Percentiles rank a stretch among this genome's conserved stretches.
These are phyloP conservation scores for Zingel zingel DNA, from an alignment of 2,113 vertebrate genomes.

Conservation along the genomic window DNA sequence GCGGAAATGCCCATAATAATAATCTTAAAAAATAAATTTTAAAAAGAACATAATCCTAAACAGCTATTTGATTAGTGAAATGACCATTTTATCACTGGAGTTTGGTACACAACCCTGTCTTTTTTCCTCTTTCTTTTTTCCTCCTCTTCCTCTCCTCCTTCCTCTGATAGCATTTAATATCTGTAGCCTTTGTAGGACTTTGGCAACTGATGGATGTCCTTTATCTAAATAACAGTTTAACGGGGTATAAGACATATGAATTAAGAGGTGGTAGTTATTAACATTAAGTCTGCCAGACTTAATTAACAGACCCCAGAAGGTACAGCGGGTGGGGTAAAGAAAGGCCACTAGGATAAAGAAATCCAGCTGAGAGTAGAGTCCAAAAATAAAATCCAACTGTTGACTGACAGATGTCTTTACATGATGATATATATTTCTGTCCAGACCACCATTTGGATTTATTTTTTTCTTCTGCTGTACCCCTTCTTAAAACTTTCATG, in stretches of 20 bases:
- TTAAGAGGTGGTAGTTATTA: neutral
- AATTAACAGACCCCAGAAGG: neutral
- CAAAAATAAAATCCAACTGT: no score
- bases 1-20: no score
- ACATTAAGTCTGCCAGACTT: no score
- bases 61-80: neutral
- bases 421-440: neutral
- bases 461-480: neutral
- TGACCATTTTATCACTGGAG: neutral
- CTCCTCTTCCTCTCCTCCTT: no score
- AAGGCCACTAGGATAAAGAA: neutral
- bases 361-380: neutral
- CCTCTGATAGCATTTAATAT: no score
- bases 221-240: neutral
- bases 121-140: neutral
- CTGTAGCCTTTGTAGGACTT: neutral
- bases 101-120: neutral
- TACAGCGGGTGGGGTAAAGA: neutral
- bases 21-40: no score
- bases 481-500: neutral
- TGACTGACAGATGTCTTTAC: neutral
- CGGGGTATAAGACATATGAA: neutral
- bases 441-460: neutral
- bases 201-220: neutral
- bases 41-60: neutral